Conservation (phyloP, 2,888 invertebrate species). For the Actias luna region DNA sequence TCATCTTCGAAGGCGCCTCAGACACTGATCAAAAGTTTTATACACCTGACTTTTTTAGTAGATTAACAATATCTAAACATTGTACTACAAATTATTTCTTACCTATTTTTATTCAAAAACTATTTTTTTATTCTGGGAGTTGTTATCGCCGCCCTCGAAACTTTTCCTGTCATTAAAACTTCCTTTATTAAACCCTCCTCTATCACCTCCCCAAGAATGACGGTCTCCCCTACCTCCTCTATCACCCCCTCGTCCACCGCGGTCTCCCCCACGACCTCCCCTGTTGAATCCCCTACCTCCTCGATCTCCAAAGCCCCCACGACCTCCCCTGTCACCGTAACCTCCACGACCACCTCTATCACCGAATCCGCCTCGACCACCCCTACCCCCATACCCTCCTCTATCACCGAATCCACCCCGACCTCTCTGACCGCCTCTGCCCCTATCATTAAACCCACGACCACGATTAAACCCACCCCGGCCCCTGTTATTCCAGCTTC, state of each 20-base stretch:
- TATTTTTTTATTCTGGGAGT: conserved; percentile 88
- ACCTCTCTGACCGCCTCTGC: conserved; percentile 57
- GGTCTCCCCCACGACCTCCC: conserved; percentile 53
- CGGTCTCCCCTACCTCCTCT: conserved; percentile 61
- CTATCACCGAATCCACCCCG: conserved; percentile 50
- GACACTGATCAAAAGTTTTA: too few species aligned
- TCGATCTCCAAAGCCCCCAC: conserved; percentile 45
- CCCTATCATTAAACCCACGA: conserved; percentile 50
- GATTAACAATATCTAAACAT: too few species aligned
- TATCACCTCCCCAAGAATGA: conserved; percentile 70
- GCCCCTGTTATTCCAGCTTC: conserved; percentile 52
- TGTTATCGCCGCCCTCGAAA: conserved; percentile 75
- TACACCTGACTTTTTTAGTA: too few species aligned
- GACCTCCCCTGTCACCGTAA: conserved; percentile 39
- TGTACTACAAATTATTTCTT: conserved; percentile 4
- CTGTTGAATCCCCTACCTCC: conserved; percentile 54
- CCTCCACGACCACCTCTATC: conserved; percentile 45
- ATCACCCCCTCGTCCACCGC: conserved; percentile 53
- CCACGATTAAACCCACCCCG: conserved; percentile 49
- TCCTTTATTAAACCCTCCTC: conserved; percentile 72
- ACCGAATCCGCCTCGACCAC: conserved; percentile 50
- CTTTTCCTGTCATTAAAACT: conserved; percentile 84
- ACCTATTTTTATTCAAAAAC: conserved; percentile 79
- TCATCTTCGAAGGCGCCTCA: too few species aligned
- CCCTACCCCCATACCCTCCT: conserved; percentile 44